phyloP scores from a whole-genome alignment of 2,113 vertebrate genomes.

The Bungarus multicinctus region DNA sequence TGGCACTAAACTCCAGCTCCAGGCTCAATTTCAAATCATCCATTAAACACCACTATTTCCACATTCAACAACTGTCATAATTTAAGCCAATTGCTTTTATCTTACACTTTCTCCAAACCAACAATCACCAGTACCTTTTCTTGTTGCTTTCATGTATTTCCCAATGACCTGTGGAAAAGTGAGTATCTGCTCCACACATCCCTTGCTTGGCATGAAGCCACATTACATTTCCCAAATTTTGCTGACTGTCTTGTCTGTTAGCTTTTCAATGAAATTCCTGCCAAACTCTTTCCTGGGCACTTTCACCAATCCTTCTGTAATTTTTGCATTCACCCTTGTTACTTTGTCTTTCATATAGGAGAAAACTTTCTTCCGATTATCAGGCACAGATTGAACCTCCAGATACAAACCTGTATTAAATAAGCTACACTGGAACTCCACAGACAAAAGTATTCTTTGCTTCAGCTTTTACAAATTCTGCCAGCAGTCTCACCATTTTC shows the following conservation, averaged over 20 bases:
- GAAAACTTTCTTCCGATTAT: background rate
- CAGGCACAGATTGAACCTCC: background rate
- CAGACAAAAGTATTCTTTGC: background rate
- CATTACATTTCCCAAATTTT: background rate
- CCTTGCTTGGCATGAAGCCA: background rate
- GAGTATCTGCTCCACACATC: background rate
- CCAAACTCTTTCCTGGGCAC: background rate
- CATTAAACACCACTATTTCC: background rate
- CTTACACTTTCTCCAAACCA: background rate
- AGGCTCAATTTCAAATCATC: background rate
- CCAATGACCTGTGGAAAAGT: background rate
- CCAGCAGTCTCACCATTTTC: background rate
- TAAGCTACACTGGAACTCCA: background rate
- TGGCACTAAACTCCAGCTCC: background rate
- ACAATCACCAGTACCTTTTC: background rate
- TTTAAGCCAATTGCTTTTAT: background rate
- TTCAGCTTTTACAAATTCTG: background rate
- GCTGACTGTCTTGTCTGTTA: background rate
- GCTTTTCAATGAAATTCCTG: background rate
- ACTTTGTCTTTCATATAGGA: background rate
- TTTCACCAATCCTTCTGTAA: background rate
- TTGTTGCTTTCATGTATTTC: background rate
- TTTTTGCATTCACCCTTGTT: background rate
- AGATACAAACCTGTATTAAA: background rate
- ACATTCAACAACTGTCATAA: background rate